Base-by-base conservation (phyloP, 2,113 vertebrate species). In the Meleagris gallopavo region DNA sequence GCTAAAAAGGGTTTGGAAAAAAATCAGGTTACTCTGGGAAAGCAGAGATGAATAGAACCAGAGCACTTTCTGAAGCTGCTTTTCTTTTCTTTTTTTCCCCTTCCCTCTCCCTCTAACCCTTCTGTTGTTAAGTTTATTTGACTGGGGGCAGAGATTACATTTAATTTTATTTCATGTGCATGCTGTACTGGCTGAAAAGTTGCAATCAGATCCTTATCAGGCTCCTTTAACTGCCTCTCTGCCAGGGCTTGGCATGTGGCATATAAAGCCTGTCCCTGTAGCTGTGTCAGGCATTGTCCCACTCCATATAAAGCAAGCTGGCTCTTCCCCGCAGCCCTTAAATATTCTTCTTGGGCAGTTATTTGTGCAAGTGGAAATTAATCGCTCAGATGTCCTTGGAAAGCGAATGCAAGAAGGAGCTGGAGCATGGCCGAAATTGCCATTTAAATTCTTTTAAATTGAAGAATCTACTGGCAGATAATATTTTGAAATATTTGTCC, bases 141-240 rank as follows among this genome's bases (percentile, higher is more conserved):
- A 69, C 67, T 73, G 30, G 36, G 61, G 30, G 70, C 72, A 93
- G 79, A 96, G 88, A 83, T 89, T 83, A 66, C 43, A 21, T 88
- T 95, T 71, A 60, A 73, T 94, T 92, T 95, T 90, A 74, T 86
- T 95, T 93, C 72, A 40, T 88, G 61, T 88, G 64, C 69, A 22
- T 83, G 89, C 86, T 88, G 16, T 93, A 93, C 66, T 90, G 92
- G 57, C 86, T 95, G 86, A 80, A 62, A 90, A 78, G 73, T 73
- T 93, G 90, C 15, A 45, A 58, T 95, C 86, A 70, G 95, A 93
- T 97, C 80, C 90, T 95, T 95, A 88, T 95, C 94, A 69, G 73
- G 58, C 80, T 86, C 70, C 75, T 86, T 95, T 95, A 93, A 88
- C 78, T 73, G 72, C 66, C 54, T 95, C 30, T 91, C 41, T 96